phyloP scores from a whole-genome alignment of 2,113 vertebrate genomes.

The Vireo altiloquus region DNA sequence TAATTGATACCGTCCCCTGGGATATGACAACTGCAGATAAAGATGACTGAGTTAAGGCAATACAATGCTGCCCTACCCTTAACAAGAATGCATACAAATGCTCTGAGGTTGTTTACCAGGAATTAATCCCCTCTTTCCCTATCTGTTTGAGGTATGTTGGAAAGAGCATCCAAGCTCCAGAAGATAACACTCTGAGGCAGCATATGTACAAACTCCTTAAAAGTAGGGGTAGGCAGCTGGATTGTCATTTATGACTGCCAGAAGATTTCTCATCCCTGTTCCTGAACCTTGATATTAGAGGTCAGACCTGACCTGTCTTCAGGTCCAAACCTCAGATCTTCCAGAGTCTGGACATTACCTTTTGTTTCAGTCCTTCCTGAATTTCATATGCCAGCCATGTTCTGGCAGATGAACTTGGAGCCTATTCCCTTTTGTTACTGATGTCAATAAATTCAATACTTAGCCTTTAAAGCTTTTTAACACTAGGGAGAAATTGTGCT shows the following conservation, averaged over 20 bases:
- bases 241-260: background rate
- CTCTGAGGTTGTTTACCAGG: constrained; percentile 48
- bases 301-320: background rate
- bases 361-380: constrained; percentile 1
- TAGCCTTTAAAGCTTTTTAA: background rate
- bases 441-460: background rate
- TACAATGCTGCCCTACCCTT: constrained; percentile 51
- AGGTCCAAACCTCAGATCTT: background rate
- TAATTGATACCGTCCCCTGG: constrained; percentile 3
- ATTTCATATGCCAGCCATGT: background rate
- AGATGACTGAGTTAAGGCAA: constrained; percentile 37
- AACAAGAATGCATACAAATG: constrained; percentile 58
- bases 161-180: constrained; percentile 28
- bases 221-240: background rate
- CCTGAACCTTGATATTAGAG: background rate
- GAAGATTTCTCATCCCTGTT: constrained; percentile 1
- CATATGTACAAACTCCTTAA: background rate
- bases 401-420: background rate
- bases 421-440: background rate
- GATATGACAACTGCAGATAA: constrained; percentile 59
- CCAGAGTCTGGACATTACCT: background rate
- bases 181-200: constrained; percentile 44
- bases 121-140: constrained; percentile 47
- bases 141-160: constrained; percentile 55
- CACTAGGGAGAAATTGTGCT: background rate